A percentile compares a stretch with the other conserved stretches of the same genome.
These are phyloP conservation scores for Tigriopus japonicus DNA, from an alignment of 1,140 invertebrate species.

Conservation along the genomic window DNA sequence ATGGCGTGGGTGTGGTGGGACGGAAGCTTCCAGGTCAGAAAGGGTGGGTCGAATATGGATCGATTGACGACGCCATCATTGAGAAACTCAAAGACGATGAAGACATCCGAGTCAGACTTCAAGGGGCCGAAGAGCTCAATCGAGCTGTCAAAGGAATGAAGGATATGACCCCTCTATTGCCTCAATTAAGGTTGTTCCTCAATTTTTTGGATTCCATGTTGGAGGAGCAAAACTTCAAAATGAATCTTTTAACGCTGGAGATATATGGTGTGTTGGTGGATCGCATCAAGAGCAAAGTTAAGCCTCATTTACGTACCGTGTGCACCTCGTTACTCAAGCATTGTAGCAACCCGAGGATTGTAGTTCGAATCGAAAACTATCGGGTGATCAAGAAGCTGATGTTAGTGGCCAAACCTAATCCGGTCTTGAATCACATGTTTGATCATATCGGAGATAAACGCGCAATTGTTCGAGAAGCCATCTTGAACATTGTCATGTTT, in stretches of 20 bases:
- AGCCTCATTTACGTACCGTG: conserved; percentile 20
- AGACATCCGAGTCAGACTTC: conserved; percentile 36
- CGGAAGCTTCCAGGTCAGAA: not conserved
- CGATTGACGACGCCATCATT: conserved; percentile 4
- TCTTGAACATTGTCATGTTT: conserved; percentile 54
- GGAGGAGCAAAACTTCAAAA: conserved; percentile 37
- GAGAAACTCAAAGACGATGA: conserved; percentile 23
- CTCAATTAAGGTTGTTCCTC: conserved; percentile 40
- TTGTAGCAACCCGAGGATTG: conserved; percentile 19
- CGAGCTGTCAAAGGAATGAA: conserved; percentile 30
- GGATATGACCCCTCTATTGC: conserved; percentile 32
- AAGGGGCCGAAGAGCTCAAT: conserved; percentile 35
- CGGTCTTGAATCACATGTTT: conserved; percentile 7
- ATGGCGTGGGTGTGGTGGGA: not conserved
- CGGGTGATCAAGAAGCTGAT: conserved; percentile 18
- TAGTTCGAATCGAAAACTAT: conserved; percentile 24
- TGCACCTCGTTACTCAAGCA: conserved; percentile 3
- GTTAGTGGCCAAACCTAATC: conserved; percentile 1
- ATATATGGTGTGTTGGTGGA: conserved; percentile 8
- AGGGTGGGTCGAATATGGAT: conserved; percentile 9
- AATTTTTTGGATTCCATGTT: conserved; percentile 33
- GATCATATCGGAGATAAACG: conserved; percentile 13
- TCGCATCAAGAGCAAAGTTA: conserved; percentile 14
- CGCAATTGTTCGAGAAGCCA: conserved; percentile 49
- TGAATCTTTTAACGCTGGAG: conserved; percentile 34